Percentiles rank a stretch among this genome's conserved stretches.
These are phyloP conservation scores for Sinocyclocheilus anshuiensis DNA, from an alignment of 2,113 vertebrate species.

Conservation along the genomic window DNA sequence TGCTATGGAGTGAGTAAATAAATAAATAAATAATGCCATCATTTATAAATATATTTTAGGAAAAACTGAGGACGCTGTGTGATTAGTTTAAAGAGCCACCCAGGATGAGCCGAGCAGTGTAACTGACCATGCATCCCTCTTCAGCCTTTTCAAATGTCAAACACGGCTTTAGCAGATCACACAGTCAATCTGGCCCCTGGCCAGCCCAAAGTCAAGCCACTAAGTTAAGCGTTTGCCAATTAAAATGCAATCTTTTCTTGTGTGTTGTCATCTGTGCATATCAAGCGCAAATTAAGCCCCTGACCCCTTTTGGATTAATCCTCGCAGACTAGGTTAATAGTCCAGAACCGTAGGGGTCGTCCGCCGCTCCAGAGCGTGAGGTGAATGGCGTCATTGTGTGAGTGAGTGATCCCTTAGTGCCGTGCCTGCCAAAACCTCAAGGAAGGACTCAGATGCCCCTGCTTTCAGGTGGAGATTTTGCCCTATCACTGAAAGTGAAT, in stretches of 20 bases:
- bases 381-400: not conserved
- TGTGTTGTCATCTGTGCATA: slow-evolving; percentile 53
- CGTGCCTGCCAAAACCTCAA: slow-evolving; percentile 20
- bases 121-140: slow-evolving; percentile 47
- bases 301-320: slow-evolving; percentile 56
- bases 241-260: slow-evolving; percentile 57
- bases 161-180: slow-evolving; percentile 56
- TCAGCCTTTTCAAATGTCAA: slow-evolving; percentile 59
- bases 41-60: slow-evolving; percentile 8
- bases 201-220: slow-evolving; percentile 55
- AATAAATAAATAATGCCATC: not conserved
- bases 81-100: not conserved
- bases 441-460: slow-evolving; percentile 20
- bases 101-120: slow-evolving; percentile 23
- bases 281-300: slow-evolving; percentile 57
- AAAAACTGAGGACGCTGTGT: not conserved
- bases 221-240: slow-evolving; percentile 62
- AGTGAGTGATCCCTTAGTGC: slow-evolving; percentile 17
- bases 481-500: slow-evolving; percentile 4
- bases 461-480: not conserved
- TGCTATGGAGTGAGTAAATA: no score
- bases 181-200: slow-evolving; percentile 44
- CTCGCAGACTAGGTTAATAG: slow-evolving; percentile 52
- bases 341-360: slow-evolving; percentile 40
- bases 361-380: slow-evolving; percentile 8